Base-by-base conservation (phyloP, 2,888 invertebrate species). In the Morpho achilles region DNA sequence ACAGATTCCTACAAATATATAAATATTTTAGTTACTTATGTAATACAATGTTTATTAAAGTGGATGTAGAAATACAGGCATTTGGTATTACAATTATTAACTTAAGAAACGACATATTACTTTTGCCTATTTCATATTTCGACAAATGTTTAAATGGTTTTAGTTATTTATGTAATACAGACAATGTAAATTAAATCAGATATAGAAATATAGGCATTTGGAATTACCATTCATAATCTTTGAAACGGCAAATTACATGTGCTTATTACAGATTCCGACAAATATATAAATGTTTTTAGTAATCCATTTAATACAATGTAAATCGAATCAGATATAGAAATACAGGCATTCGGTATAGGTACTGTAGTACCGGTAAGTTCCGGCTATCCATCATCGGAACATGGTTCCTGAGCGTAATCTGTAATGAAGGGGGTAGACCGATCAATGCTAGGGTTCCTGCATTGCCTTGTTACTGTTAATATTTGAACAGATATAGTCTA, bases 361-460 rank as follows among this genome's bases (percentile, higher is more conserved):
- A 50, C 55, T 43, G 42, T 32, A 42, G 50, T 55, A 55, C 55
- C 55, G 55, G 55, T 50, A 65, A 71, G 70, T 77, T 83, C 82
- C 83, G 82, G 83, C 71, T 75, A 82, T 84, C 80, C 81, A 84
- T 84, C 84, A 84, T 79, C 68, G 69, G 67, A 69, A 70, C 70
- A 67, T 67, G 68, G 78, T 81, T 82, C 81, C 80, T 79, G 82
- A 73, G 72, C 69, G 74, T 78, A 82, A 82, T 79, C 80, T 74
- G 68, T 67, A 63, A 68, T 67, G 67, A 68, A 67, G 66, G 66
- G 59, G 53, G 52, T 57, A 67, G 67, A 63, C 64, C 69, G 70
- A 75, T 74, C 67, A 65, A 64, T 63, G 63, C 54, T 49, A 61
- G 57, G 60, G 60, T 45, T 54, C 54, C 47, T 53, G 53, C 53